Evolutionary conservation across 2,888 invertebrate species (phyloP), one percentile per base, ranked within the genome.

Genomic region (Trachelus stipa): DNA sequence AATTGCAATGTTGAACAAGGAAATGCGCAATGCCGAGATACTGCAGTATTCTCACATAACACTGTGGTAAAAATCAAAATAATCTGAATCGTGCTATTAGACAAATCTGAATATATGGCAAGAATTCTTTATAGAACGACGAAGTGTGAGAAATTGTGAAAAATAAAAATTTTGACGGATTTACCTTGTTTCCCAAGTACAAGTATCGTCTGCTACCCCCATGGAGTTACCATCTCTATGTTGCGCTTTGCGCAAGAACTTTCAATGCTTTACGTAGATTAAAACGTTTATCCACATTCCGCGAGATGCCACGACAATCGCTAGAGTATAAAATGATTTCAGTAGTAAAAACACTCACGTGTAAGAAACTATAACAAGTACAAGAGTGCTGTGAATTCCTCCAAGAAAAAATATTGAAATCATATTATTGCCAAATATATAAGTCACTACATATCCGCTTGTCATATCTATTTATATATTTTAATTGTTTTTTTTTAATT

Each of bases 151-250:
- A 56, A 56, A 15, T 56, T 6, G 15, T 56, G 2, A 56, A 56
- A 23, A 23, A 9, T 15, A 9, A 9, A 56, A 4, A 23, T 2
- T 56, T 56, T 23, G 23, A 56, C 23, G 23, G 56, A 9, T 23
- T 56, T 56, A 84, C 86, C 85, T 84, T 83, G 77, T 78, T 56
- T 81, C 81, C 74, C 79, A 77, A 81, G 82, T 80, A 84, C 81
- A 82, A 79, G 80, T 83, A 83, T 80, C 82, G 82, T 83, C 84
- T 82, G 78, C 84, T 84, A 80, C 82, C 81, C 82, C 83, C 84
- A 83, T 85, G 81, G 81, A 84, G 81, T 79, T 82, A 80, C 76
- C 81, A 79, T 78, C 1, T 56, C 56, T 56, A 23, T 56, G 56
- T 56, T 56, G 56, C 56, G 23, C 23, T 56, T 56, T 15, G 56